A percentile compares a stretch with the other conserved stretches of the same genome.
Conservation (phyloP, 1,140 invertebrate genomes). For the Ceratitis capitata region DNA sequence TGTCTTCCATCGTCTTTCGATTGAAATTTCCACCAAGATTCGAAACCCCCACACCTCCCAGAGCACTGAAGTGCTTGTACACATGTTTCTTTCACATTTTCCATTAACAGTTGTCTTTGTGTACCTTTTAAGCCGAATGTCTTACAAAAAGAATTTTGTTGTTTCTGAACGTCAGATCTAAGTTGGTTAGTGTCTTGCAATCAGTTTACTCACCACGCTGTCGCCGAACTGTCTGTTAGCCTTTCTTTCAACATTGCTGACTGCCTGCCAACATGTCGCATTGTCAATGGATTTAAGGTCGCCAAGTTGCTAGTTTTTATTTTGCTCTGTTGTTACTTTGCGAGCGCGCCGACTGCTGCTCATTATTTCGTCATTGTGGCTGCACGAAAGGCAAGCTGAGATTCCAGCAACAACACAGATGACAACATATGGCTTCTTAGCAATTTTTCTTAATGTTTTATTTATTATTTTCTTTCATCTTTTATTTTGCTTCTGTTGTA, state of each 20-base stretch:
- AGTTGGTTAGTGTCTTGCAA: conserved; percentile 35
- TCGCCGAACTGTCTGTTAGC: neutral
- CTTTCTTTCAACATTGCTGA: neutral
- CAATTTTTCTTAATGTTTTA: neutral
- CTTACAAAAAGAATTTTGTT: too few relatives aligned
- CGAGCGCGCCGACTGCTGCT: neutral
- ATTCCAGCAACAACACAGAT: neutral
- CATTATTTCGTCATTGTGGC: conserved; percentile 21
- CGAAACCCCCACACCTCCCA: too few relatives aligned
- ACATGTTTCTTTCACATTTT: neutral
- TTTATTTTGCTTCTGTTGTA: neutral
- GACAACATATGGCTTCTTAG: neutral
- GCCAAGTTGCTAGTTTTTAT: conserved; percentile 19
- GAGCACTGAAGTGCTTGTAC: too few relatives aligned
- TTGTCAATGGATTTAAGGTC: conserved; percentile 8
- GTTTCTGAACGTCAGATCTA: conserved; percentile 1
- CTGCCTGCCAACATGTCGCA: neutral
- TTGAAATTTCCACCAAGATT: too few relatives aligned
- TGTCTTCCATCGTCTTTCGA: too few relatives aligned
- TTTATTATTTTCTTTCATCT: neutral
- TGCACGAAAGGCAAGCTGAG: neutral
- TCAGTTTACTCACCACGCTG: neutral
- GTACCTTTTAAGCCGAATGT: too few relatives aligned
- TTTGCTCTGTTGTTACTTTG: neutral
- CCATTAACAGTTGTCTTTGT: neutral